Evolutionary conservation across 2,888 invertebrate genomes (phyloP).

Genomic region (Tiliacea citrago): DNA sequence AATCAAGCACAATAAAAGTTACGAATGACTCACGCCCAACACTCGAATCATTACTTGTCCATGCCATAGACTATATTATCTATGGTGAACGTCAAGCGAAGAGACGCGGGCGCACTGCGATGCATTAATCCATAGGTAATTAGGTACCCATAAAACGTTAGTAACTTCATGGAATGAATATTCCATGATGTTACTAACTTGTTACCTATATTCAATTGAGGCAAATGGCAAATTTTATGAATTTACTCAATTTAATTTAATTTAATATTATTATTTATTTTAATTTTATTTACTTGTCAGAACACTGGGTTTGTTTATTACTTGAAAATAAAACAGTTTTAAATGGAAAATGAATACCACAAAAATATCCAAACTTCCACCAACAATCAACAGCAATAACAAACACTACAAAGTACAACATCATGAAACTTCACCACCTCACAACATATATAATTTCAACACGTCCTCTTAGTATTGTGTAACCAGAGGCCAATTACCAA

Average conservation of each 20-base stretch:
- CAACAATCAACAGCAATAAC: conserved; percentile 47
- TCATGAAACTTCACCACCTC: conserved; percentile 83
- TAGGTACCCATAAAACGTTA: too few species aligned
- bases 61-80: too few species aligned
- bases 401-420: conserved; percentile 65
- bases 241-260: background rate
- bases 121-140: too few species aligned
- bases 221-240: background rate
- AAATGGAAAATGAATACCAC: background rate
- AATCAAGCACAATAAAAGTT: too few species aligned
- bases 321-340: background rate
- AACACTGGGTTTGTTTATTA: background rate
- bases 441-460: conserved; percentile 91
- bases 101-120: too few species aligned
- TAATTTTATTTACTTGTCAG: too few species aligned
- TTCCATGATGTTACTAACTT: background rate
- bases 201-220: background rate
- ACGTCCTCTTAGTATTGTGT: conserved; percentile 89
- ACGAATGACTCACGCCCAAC: too few species aligned
- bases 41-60: too few species aligned
- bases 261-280: too few species aligned
- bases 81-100: too few species aligned
- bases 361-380: conserved; percentile 5
- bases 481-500: conserved; percentile 91
- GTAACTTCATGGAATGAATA: background rate